Percentiles rank a stretch among this genome's conserved stretches.
These are phyloP conservation scores for Microctonus aethiopoides DNA, from an alignment of 2,888 invertebrate genomes.

Conservation along the genomic window DNA sequence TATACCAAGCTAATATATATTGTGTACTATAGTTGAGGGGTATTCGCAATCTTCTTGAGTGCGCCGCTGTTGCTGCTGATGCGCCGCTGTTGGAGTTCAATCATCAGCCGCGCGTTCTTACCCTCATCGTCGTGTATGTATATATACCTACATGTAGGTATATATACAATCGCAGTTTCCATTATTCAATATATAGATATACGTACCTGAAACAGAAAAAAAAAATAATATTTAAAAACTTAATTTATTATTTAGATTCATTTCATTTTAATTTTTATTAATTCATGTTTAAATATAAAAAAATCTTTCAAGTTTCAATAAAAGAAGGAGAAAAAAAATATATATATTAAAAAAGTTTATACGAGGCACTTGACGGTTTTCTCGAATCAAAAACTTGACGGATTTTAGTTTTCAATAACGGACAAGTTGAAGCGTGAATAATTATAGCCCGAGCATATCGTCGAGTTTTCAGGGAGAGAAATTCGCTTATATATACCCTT, in stretches of 20 bases:
- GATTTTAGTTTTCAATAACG: conserved; percentile 48
- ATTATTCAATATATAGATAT: conserved; percentile 25
- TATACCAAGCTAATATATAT: neutral
- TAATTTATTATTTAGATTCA: neutral
- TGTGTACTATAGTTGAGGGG: neutral
- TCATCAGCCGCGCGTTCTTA: conserved; percentile 14
- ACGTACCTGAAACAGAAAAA: conserved; percentile 61
- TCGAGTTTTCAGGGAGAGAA: conserved; percentile 6
- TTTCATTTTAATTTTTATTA: neutral
- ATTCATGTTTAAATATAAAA: neutral
- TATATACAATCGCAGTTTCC: neutral
- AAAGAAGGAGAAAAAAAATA: neutral
- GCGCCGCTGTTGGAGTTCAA: conserved; percentile 1
- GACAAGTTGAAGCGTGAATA: conserved; percentile 52
- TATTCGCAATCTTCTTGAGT: conserved; percentile 12
- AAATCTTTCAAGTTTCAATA: neutral
- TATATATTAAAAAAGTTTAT: conserved; percentile 11
- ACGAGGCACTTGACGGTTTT: conserved; percentile 1
- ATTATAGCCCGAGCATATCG: conserved; percentile 47
- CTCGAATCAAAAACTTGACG: conserved; percentile 45
- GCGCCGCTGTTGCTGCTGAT: neutral
- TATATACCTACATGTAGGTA: no score
- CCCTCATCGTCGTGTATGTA: neutral
- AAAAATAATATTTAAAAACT: conserved; percentile 27
- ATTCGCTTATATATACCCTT: neutral